Evolutionary conservation across 2,888 invertebrate species (phyloP), one percentile per base, ranked within the genome.

Genomic region (Rhamnusium bicolor): DNA sequence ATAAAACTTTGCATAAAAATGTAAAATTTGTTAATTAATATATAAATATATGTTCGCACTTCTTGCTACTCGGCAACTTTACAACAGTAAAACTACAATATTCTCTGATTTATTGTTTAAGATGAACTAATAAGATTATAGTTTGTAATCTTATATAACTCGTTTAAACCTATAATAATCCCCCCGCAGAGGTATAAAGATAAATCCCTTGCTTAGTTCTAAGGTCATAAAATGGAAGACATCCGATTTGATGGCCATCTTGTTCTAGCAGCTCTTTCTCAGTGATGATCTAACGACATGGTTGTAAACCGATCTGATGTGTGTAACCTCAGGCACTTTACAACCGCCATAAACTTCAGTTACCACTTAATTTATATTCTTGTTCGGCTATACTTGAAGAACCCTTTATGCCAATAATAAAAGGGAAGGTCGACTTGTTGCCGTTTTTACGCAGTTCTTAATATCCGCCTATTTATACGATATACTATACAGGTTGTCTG

Each of bases 181-280:
- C 63, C n/a, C 29, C 51, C 16, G 24, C 40, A 54, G 54, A 40
- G 56, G 19, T 10, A n/a, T 27, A 19, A 67, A 32, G 18, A 71
- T 62, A 71, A 75, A 73, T 72, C 75, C 65, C 69, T 68, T 58
- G 49, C 47, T 16, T 67, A 70, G 62, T 72, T 69, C 54, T 18
- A 68, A 58, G 71, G 72, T 78, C 77, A 69, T 81, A 81, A 81
- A 80, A 71, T 73, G 76, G 72, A 66, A 74, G 69, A 74, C 78
- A 78, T 77, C 73, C 74, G 79, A 78, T 82, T 80, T 81, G 81
- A 83, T 82, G 81, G 82, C 82, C 81, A 81, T 82, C 82, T 83
- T 84, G 83, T 80, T 80, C 75, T 76, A 72, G 68, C 71, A 61
- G 71, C 65, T 72, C 72, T 65, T 67, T 69, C 29, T 60, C 76